phyloP scores from a whole-genome alignment of 2,113 vertebrate genomes.

The Lagenorhynchus albirostris region DNA sequence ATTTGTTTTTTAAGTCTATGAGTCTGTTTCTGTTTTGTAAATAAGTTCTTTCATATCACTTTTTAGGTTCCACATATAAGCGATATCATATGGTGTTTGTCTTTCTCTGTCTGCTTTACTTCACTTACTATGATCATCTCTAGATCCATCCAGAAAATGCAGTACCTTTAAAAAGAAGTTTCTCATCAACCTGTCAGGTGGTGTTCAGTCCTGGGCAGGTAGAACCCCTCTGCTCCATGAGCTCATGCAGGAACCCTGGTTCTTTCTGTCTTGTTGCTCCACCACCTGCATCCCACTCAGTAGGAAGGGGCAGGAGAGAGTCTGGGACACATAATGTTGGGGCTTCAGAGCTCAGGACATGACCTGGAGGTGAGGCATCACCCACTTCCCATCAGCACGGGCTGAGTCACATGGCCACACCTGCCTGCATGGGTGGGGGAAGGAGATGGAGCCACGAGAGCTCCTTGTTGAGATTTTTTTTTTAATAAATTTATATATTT shows the following conservation, averaged over 20 bases:
- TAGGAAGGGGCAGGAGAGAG: too few species aligned
- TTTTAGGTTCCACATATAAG: neutral
- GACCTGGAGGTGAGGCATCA: neutral
- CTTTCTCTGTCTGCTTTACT: neutral
- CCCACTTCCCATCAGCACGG: neutral
- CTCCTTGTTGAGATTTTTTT: too few species aligned
- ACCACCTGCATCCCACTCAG: accelerated
- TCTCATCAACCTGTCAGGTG: neutral
- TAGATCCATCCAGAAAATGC: neutral
- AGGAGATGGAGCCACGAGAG: too few species aligned
- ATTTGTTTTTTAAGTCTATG: neutral
- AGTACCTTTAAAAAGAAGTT: neutral
- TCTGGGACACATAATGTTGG: accelerated
- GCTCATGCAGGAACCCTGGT: neutral
- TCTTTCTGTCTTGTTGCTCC: neutral
- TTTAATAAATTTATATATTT: too few species aligned
- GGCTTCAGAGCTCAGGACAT: neutral
- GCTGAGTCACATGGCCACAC: neutral
- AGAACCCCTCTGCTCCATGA: neutral
- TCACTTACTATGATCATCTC: neutral
- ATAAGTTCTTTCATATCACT: neutral
- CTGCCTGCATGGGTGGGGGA: neutral
- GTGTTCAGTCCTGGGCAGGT: accelerated
- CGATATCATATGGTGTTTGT: too few species aligned
- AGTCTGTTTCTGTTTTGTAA: neutral